Percentiles rank a stretch among this genome's conserved stretches.
phyloP scores from a whole-genome alignment of 1,140 invertebrate genomes.

The Trachymyrmex cornetzi region DNA sequence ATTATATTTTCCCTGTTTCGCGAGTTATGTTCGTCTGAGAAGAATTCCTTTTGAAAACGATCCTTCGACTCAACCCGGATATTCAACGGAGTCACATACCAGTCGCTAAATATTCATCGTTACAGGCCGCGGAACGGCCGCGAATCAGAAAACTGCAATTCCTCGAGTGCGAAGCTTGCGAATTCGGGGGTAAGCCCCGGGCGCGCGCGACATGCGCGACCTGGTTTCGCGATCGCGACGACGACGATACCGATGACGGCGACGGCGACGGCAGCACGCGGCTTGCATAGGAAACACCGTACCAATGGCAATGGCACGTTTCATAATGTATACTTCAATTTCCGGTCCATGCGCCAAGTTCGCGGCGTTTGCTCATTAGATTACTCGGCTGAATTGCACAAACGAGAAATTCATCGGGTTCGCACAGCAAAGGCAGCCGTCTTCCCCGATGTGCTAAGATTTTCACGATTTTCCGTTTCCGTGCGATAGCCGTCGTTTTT shows the following conservation, averaged over 20 bases:
- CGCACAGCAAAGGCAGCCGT: neutral
- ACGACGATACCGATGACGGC: neutral
- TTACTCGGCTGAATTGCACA: conserved; percentile 72
- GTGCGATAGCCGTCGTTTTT: conserved; percentile 26
- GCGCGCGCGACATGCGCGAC: conserved; percentile 65
- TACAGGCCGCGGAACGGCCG: conserved; percentile 12
- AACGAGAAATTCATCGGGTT: conserved; percentile 67
- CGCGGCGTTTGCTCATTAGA: conserved; percentile 74
- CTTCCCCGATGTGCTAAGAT: conserved; percentile 25
- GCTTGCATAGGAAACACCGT: conserved; percentile 51
- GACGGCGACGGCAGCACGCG: neutral
- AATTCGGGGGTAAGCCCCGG: conserved; percentile 37
- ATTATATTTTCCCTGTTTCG: conserved; percentile 21
- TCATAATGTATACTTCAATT: conserved; percentile 81
- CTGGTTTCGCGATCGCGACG: conserved; percentile 54
- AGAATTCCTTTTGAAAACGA: conserved; percentile 1
- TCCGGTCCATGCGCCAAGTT: conserved; percentile 74
- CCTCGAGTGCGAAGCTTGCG: conserved; percentile 26
- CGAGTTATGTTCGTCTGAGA: conserved; percentile 2
- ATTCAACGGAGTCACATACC: conserved; percentile 34
- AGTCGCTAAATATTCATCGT: conserved; percentile 56
- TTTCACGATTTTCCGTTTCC: conserved; percentile 41
- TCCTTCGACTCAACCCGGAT: conserved; percentile 12
- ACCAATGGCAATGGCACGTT: conserved; percentile 40
- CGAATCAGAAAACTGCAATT: conserved; percentile 57